phyloP scores from a whole-genome alignment of 2,113 vertebrate species.

The Corythornis vintsioides region DNA sequence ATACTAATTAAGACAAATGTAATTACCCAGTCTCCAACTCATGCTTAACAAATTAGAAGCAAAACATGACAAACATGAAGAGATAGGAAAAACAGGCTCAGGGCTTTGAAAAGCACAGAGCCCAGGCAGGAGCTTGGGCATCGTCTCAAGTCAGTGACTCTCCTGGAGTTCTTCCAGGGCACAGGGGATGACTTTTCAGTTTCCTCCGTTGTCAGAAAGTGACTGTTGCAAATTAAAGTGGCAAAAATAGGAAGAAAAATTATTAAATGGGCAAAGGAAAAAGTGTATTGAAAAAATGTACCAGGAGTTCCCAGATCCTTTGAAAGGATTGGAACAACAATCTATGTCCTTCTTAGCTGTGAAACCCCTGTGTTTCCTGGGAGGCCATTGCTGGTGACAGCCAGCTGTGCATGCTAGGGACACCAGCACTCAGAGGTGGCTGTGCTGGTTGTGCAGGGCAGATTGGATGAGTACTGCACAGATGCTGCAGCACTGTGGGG shows the following conservation, averaged over 20 bases:
- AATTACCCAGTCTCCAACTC: constrained; percentile 58
- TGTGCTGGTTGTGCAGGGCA: fast-evolving
- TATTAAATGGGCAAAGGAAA: background rate
- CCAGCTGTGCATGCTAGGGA: background rate
- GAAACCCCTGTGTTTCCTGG: fast-evolving
- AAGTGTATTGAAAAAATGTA: background rate
- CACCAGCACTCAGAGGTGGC: fast-evolving
- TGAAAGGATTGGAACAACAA: background rate
- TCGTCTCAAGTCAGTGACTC: background rate
- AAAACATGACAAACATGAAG: constrained; percentile 5
- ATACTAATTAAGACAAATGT: constrained; percentile 71
- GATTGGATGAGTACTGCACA: fast-evolving
- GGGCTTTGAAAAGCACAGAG: background rate
- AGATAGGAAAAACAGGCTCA: background rate
- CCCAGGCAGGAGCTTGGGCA: background rate
- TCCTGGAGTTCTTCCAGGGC: background rate
- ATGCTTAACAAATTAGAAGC: constrained; percentile 49
- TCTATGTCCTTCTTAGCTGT: fast-evolving
- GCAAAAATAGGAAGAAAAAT: background rate
- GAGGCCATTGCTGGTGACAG: background rate
- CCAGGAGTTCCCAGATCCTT: fast-evolving
- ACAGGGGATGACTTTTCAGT: background rate
- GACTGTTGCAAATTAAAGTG: background rate
- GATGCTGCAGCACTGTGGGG: background rate
- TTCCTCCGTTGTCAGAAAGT: background rate